phyloP scores from a whole-genome alignment of 2,113 vertebrate genomes.

The Lampris incognitus region DNA sequence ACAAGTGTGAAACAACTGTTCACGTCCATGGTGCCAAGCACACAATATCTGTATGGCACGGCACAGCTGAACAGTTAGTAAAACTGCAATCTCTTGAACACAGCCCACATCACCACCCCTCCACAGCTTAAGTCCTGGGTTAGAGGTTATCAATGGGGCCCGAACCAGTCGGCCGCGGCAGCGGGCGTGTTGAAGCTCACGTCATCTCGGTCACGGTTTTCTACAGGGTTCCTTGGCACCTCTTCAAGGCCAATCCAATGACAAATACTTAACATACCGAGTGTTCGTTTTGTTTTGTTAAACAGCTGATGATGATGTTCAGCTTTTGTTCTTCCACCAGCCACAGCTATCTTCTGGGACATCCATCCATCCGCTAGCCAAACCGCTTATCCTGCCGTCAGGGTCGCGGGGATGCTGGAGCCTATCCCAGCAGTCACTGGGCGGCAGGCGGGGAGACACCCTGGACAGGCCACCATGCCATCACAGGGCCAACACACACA shows the following conservation, averaged over 20 bases:
- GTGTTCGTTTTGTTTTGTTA: no score
- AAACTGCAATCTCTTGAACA: neutral
- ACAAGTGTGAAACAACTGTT: conserved; percentile 1
- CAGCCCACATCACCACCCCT: neutral
- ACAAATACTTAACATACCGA: no score
- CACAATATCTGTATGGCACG: neutral
- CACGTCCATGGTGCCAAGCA: neutral
- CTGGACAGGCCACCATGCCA: no score
- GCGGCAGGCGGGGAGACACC: no score
- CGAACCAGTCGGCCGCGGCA: neutral
- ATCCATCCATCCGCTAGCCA: no score
- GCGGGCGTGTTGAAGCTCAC: neutral
- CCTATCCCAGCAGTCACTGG: no score
- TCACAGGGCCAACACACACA: no score
- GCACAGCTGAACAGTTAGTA: neutral
- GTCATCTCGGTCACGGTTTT: neutral
- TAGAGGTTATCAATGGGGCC: conserved; percentile 23
- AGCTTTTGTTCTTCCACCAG: neutral
- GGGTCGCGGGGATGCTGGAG: no score
- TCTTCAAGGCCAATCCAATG: neutral
- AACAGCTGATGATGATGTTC: neutral
- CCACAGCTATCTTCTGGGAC: neutral
- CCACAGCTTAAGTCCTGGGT: neutral
- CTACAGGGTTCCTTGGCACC: neutral
- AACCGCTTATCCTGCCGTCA: no score